Conservation (phyloP, 2,888 invertebrate species). For the Cantharis rufa region DNA sequence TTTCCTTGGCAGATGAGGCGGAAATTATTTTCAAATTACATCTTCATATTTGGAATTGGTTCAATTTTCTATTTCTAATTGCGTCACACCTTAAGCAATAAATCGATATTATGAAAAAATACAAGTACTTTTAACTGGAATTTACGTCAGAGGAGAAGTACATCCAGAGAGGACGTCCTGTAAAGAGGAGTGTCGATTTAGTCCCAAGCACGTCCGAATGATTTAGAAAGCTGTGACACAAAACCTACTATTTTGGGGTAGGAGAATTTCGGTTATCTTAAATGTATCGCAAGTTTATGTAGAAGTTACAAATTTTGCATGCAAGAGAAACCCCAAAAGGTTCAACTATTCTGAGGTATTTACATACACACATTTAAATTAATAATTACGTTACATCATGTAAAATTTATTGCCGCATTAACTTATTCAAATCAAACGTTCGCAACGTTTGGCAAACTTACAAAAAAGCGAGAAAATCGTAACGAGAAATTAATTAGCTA, state of each 20-base stretch:
- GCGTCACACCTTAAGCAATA: neutral
- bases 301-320: conserved; percentile 11
- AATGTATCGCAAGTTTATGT: conserved; percentile 7
- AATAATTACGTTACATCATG: conserved; percentile 3
- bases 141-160: conserved; percentile 2
- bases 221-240: conserved; percentile 6
- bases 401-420: neutral
- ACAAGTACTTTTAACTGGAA: neutral
- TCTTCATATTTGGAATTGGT: neutral
- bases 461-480: neutral
- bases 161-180: conserved; percentile 11
- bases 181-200: conserved; percentile 4
- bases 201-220: conserved; percentile 12
- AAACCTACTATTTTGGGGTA: neutral
- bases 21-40: conserved; percentile 13
- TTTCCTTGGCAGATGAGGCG: conserved; percentile 9
- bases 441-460: no score
- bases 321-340: conserved; percentile 5
- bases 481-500: neutral
- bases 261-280: neutral
- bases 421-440: neutral
- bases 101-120: neutral
- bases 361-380: conserved; percentile 5
- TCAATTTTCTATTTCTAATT: neutral
- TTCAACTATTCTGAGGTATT: neutral